These are phyloP conservation scores for Poecilia latipinna DNA, from an alignment of 2,113 vertebrate species.

Conservation along the genomic window DNA sequence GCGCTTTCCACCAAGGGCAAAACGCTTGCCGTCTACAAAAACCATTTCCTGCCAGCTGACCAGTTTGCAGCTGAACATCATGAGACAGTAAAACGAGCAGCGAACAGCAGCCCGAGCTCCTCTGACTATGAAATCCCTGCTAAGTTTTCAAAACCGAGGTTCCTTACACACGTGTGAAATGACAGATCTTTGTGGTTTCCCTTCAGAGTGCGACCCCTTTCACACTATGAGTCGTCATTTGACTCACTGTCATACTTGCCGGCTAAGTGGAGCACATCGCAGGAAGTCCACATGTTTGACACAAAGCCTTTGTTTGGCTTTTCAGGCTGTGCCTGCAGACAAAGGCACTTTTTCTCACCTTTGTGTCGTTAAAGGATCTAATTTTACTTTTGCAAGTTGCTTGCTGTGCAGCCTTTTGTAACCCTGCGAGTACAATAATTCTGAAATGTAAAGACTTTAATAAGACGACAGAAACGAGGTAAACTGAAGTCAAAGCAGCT, in stretches of 20 bases:
- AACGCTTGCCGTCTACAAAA: neutral
- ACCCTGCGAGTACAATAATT: neutral
- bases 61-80: neutral
- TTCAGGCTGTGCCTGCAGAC: neutral
- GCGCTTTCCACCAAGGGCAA: neutral
- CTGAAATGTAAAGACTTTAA: no score
- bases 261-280: neutral
- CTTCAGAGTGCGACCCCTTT: neutral
- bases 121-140: neutral
- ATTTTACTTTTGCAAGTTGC: no score
- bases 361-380: neutral
- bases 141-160: neutral
- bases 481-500: no score
- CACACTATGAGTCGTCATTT: neutral
- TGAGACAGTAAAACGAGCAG: neutral
- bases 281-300: conserved; percentile 9
- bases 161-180: neutral
- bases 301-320: neutral
- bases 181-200: conserved; percentile 30
- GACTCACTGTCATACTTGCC: conserved; percentile 3
- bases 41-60: neutral
- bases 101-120: neutral
- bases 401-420: neutral
- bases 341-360: neutral
- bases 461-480: no score